A percentile compares a stretch with the other conserved stretches of the same genome.
These are phyloP conservation scores for Cremastinae sp. DNA, from an alignment of 2,888 invertebrate species.

Conservation along the genomic window DNA sequence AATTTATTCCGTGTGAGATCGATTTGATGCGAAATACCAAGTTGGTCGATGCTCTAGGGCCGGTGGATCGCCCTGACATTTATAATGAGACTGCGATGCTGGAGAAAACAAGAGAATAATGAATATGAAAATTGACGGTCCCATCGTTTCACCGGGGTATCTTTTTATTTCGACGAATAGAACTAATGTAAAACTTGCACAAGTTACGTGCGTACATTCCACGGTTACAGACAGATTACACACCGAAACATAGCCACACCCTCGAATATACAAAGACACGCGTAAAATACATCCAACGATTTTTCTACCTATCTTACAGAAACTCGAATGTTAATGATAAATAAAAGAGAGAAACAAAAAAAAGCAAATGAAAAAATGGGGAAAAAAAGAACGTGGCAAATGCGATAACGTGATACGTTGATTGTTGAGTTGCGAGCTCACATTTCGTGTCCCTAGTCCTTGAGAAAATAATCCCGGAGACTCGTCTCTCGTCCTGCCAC, in stretches of 20 bases:
- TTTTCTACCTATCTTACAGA: constrained; percentile 39
- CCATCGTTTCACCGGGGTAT: constrained; percentile 23
- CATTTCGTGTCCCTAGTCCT: constrained; percentile 18
- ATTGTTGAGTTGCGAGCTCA: neutral
- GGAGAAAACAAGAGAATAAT: neutral
- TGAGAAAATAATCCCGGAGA: constrained; percentile 5
- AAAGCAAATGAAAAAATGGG: neutral
- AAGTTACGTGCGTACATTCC: constrained; percentile 56
- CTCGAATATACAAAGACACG: neutral
- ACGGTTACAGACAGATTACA: constrained; percentile 32
- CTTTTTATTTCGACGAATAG: constrained; percentile 39
- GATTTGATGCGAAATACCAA: constrained; percentile 13
- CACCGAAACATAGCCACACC: constrained; percentile 9
- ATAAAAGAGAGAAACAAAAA: constrained; percentile 5
- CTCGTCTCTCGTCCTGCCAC: constrained; percentile 30
- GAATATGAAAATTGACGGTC: constrained; percentile 27
- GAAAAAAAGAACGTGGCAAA: constrained; percentile 14
- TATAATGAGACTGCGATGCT: neutral
- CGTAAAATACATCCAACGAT: constrained; percentile 12
- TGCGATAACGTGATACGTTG: neutral
- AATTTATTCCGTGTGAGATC: constrained; percentile 56
- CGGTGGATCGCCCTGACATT: neutral
- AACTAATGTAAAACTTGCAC: constrained; percentile 46
- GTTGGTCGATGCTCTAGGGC: neutral
- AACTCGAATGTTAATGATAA: constrained; percentile 26